Conservation (phyloP, 2,797 vertebrate species). For the Bryconaethiops microstoma region DNA sequence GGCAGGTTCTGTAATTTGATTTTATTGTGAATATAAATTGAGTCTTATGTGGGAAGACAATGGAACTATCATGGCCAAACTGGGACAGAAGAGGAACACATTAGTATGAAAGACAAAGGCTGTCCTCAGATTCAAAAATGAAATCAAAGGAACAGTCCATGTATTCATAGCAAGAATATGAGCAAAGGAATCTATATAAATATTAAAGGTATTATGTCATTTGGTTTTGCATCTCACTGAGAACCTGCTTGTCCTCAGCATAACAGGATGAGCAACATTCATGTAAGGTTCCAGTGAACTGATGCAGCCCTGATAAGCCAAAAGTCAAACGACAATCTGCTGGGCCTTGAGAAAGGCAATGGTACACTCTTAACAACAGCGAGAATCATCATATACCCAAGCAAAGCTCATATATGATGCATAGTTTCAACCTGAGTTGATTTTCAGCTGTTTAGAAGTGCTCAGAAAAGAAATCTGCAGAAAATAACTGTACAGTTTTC, state of each 20-base stretch:
- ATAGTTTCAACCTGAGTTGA: neutral
- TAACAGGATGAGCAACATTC: constrained; percentile 69
- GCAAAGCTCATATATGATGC: constrained; percentile 23
- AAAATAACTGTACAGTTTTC: neutral
- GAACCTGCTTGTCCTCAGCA: constrained; percentile 41
- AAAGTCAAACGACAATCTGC: constrained; percentile 56
- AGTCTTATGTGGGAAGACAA: neutral
- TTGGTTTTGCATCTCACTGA: constrained; percentile 51
- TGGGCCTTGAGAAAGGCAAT: constrained; percentile 47
- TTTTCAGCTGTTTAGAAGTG: neutral
- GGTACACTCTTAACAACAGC: constrained; percentile 8
- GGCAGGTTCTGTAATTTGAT: neutral
- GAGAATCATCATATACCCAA: neutral
- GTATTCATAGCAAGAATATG: neutral
- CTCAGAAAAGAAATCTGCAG: too few relatives aligned
- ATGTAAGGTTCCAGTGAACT: constrained; percentile 55
- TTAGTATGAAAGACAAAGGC: constrained; percentile 58
- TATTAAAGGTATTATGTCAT: constrained; percentile 16
- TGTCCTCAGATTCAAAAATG: constrained; percentile 4
- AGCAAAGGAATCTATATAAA: neutral
- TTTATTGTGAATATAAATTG: neutral
- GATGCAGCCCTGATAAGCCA: constrained; percentile 58
- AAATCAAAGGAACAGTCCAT: neutral
- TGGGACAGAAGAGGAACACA: constrained; percentile 5
- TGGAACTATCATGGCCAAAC: neutral